Evolutionary conservation across 2,888 invertebrate genomes (phyloP), one percentile per base, ranked within the genome.

Genomic region (Yponomeuta cagnagella): DNA sequence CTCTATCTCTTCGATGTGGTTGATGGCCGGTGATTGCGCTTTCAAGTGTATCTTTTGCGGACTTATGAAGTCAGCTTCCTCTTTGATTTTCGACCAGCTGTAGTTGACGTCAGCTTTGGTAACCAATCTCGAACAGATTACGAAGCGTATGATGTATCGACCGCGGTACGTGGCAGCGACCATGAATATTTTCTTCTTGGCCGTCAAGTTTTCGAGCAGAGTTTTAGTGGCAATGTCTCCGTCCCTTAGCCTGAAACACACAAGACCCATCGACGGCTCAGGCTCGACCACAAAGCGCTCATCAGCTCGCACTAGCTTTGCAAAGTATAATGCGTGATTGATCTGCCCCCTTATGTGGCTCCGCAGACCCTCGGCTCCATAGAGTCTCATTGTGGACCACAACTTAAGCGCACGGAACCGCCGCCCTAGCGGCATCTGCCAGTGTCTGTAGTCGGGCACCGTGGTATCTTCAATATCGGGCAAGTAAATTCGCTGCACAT

Each of bases 351-450:
- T 93, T 43, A 98, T 95, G 80, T 96, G 94, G 5, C 93, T 93
- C 76, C 96, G 95, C 5, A 98, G 87, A 4, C 97, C 96, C 79
- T 95, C 94, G 4, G 95, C 94, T 0, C 98, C 98, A 77, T 96
- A 96, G 72, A 96, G 89, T 74, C 98, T 93, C 77, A 98, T 88
- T 0, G 97, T 97, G 74, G 98, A 97, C 98, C 98, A 98, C n/a
- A 98, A 88, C 85, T 98, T 98, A 31, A 98, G 87, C 0, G 98
- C 95, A 68, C 98, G 94, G 84, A 98, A 98, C 75, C 98, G 93
- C 66, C 98, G 93, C 0, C 98, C 97, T 37, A 98, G 90, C 5
- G 97, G 95, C 81, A 97, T 96, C 86, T 97, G 97, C 97, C 97
- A 97, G 79, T 97, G 95, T 92, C 97, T 89, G 74, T 94, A 94